Conservation (phyloP, 2,113 vertebrate species). For the Gobio gobio region DNA sequence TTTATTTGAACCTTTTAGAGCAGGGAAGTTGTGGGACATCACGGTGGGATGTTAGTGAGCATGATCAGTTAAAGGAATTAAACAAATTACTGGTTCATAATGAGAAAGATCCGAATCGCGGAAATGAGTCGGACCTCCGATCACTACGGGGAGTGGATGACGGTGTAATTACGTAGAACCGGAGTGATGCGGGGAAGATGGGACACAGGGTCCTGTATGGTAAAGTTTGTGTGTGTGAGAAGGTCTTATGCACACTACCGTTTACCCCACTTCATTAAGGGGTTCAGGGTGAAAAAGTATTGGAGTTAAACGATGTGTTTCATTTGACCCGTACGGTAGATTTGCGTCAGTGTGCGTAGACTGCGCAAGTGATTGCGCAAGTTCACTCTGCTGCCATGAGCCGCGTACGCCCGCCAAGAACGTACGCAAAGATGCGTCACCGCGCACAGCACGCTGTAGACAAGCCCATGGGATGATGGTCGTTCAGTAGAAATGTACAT, state of each 20-base stretch:
- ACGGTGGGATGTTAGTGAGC: background rate
- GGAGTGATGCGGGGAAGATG: conserved; percentile 8
- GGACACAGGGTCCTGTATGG: background rate
- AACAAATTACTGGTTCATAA: background rate
- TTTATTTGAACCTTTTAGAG: background rate
- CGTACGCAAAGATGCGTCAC: conserved; percentile 38
- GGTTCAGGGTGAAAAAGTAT: background rate
- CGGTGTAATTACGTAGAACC: conserved; percentile 45
- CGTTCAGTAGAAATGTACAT: background rate
- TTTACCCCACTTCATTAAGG: background rate
- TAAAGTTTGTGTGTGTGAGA: background rate
- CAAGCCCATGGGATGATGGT: background rate
- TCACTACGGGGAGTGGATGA: background rate
- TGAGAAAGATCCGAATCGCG: background rate
- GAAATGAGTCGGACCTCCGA: background rate
- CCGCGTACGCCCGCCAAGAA: conserved; percentile 25
- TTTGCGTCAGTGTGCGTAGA: conserved; percentile 51
- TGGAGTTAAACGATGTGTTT: conserved; percentile 18
- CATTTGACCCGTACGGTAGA: background rate
- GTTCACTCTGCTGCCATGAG: background rate
- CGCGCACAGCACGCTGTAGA: background rate
- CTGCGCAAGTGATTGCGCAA: conserved; percentile 45
- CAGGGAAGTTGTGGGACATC: background rate
- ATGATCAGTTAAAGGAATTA: background rate
- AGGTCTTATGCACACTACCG: background rate